Evolutionary conservation across 2,797 vertebrate genomes (phyloP).

Genomic region (Notolepis coatsorum): DNA sequence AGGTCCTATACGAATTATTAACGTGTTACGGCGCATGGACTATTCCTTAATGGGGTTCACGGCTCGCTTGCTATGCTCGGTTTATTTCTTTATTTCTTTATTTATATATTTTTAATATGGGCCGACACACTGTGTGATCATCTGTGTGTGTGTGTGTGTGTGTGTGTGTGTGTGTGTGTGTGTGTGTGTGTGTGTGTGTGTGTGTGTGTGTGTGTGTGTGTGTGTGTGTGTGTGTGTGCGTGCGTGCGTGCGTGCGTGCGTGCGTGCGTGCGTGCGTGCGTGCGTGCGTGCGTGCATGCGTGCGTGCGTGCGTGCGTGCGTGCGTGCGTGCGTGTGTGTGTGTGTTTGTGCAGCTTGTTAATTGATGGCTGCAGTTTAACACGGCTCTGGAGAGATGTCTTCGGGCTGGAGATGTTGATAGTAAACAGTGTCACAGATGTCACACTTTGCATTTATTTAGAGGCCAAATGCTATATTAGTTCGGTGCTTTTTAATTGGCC

Average conservation of each 20-base stretch:
- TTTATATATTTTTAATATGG: slow-evolving; percentile 26
- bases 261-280: no score
- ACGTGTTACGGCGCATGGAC: slow-evolving; percentile 46
- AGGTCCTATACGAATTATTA: slow-evolving; percentile 41
- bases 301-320: not conserved
- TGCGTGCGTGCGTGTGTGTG: not conserved
- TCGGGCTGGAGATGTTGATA: slow-evolving; percentile 48
- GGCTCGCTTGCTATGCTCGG: slow-evolving; percentile 12
- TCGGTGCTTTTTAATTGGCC: slow-evolving; percentile 84
- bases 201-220: no score
- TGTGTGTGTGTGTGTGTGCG: no score
- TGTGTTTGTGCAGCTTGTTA: slow-evolving; percentile 24
- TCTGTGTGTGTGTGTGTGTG: slow-evolving; percentile 33
- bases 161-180: not conserved
- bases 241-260: no score
- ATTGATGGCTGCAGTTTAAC: slow-evolving; percentile 62
- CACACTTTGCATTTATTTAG: slow-evolving; percentile 81
- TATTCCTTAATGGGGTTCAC: slow-evolving; percentile 33
- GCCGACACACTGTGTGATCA: slow-evolving; percentile 43
- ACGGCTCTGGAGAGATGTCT: slow-evolving; percentile 38
- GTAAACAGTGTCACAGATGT: slow-evolving; percentile 75
- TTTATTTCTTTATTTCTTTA: not conserved
- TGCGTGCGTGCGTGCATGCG: no score
- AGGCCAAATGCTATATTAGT: slow-evolving; percentile 84
- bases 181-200: not conserved